Base-by-base conservation (phyloP, 2,888 invertebrate genomes). In the Teleiodes luculella region DNA sequence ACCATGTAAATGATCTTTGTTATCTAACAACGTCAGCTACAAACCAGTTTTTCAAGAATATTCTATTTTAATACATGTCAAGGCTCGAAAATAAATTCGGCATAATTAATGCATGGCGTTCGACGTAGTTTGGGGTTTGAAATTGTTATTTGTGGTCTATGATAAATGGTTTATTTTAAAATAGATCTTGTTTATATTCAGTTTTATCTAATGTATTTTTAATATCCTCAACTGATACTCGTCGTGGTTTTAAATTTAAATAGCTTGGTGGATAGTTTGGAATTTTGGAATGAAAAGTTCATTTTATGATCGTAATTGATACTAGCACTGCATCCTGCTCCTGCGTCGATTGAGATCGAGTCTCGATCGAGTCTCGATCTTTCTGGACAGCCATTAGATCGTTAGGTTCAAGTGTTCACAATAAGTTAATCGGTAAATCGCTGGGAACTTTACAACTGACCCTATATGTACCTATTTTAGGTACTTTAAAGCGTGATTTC, bases 401-500 rank as follows among this genome's bases (percentile, higher is more conserved):
- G 31, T 24, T 47, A 13, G 16, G 20, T 14, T 54, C 49, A 54
- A 54, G 48, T 54, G 54, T 36, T 20, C 50, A 50, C 45, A 50
- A 54, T 54, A 49, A 49, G 53, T 39, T 48, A 54, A 49, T 54
- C 35, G 49, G 14, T 28, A 5, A 39, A n/a, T n/a, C 30, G 7
- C 28, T 47, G 41, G n/a, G 33, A 31, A 10, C 11, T 11, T 8
- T 14, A 31, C 30, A 30, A 1, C 31, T 11, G 14, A 46, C 13
- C 7, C 46, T 14, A 16, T 30, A 14, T 18, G 39, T 39, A 39
- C 10, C 16, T 18, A 39, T 39, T 14, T 18, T 14, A 14, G 24
- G 24, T 39, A 16, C 39, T 16, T 16, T 16, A 43, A 11, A 24
- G 43, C 20, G 5, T n/a, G 43, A 43, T 43, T 43, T 43, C 43